Percentiles rank a stretch among this genome's conserved stretches.
Evolutionary conservation across 1,140 invertebrate species (phyloP).

Genomic region (Bombus sylvicola): DNA sequence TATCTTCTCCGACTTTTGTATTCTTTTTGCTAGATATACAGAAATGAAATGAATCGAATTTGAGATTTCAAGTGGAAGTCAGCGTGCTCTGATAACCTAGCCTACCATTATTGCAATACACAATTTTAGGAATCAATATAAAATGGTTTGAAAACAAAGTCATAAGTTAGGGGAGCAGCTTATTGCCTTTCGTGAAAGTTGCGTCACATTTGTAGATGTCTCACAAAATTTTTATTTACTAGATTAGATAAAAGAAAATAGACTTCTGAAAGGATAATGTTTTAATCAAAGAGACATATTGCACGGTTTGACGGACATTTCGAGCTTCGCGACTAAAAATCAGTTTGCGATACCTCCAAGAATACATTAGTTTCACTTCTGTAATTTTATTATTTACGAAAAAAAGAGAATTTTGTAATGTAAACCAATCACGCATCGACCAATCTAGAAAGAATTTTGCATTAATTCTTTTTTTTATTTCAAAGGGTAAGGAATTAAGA

Average conservation of each 20-base stretch:
- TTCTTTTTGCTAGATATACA: background rate
- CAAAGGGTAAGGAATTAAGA: background rate
- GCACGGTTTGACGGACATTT: background rate
- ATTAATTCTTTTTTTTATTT: constrained; percentile 32
- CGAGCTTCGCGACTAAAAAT: background rate
- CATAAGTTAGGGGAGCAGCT: background rate
- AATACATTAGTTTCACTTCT: constrained; percentile 22
- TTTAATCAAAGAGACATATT: background rate
- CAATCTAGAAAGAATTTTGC: constrained; percentile 7
- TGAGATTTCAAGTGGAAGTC: background rate
- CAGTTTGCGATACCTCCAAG: background rate
- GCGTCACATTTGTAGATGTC: background rate
- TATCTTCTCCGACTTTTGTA: background rate
- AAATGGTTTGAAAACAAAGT: background rate
- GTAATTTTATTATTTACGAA: background rate
- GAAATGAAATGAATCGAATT: background rate
- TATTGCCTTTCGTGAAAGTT: background rate
- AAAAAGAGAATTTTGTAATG: constrained; percentile 18
- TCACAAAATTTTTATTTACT: background rate
- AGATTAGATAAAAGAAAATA: background rate
- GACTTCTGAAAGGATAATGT: background rate
- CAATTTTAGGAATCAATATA: constrained; percentile 5
- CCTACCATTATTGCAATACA: constrained; percentile 19
- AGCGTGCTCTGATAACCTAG: background rate
- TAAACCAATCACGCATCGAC: background rate